phyloP scores from a whole-genome alignment of 1,140 invertebrate species.

The Holcopasites calliopsidis region DNA sequence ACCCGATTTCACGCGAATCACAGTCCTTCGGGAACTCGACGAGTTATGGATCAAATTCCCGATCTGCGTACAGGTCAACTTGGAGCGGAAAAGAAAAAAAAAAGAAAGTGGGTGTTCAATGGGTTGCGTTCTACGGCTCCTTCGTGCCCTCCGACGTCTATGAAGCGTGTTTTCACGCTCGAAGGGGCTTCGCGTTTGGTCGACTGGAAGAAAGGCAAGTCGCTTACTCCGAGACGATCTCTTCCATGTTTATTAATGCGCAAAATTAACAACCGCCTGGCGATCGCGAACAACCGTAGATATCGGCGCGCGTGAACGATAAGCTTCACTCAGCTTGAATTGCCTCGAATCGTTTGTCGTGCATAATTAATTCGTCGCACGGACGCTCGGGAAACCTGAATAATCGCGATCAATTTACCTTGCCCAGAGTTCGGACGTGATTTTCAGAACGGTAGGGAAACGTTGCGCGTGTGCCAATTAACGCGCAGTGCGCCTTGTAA shows the following conservation, averaged over 20 bases:
- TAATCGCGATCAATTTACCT: slow-evolving; percentile 42
- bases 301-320: not conserved
- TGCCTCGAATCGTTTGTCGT: not conserved
- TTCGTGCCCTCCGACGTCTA: slow-evolving; percentile 14
- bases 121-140: not conserved
- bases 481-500: slow-evolving; percentile 26
- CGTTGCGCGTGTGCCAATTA: slow-evolving; percentile 48
- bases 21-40: not conserved
- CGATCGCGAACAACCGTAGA: not conserved
- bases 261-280: not conserved
- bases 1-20: slow-evolving; percentile 34
- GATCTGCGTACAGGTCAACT: not conserved
- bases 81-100: not conserved
- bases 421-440: not conserved
- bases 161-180: slow-evolving; percentile 15
- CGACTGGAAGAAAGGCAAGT: slow-evolving; percentile 3
- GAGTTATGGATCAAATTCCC: not conserved
- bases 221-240: not conserved
- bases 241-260: slow-evolving; percentile 12
- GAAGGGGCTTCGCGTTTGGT: not conserved
- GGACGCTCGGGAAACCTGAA: not conserved
- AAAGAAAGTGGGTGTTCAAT: not conserved
- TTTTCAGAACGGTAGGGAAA: slow-evolving; percentile 26
- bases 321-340: slow-evolving; percentile 3
- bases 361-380: slow-evolving; percentile 45